phyloP scores from a whole-genome alignment of 1,140 invertebrate genomes.

The Coenobita brevimanus region DNA sequence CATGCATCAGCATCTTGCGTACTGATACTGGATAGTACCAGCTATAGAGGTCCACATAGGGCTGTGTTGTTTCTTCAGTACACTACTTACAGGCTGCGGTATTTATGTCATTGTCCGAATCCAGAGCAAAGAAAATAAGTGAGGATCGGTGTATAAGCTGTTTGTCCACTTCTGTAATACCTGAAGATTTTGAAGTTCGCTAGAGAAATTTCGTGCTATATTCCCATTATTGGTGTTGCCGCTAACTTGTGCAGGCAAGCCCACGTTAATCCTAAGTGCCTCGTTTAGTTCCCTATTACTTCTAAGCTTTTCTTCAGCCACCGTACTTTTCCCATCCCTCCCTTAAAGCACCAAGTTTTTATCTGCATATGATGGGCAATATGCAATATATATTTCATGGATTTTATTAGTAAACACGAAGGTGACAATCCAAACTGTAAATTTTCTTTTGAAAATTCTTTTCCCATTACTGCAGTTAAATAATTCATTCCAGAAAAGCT shows the following conservation, averaged over 20 bases:
- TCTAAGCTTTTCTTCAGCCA: constrained; percentile 6
- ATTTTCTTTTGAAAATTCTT: neutral
- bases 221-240: constrained; percentile 6
- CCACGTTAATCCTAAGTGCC: constrained; percentile 14
- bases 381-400: too few relatives aligned
- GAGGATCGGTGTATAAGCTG: neutral
- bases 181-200: neutral
- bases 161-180: neutral
- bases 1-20: constrained; percentile 28
- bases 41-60: neutral
- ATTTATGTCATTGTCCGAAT: constrained; percentile 1
- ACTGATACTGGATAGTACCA: constrained; percentile 24
- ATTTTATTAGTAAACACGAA: constrained; percentile 22
- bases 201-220: constrained; percentile 8
- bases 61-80: neutral
- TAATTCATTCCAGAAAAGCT: neutral
- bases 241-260: neutral
- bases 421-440: constrained; percentile 2
- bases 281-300: constrained; percentile 26
- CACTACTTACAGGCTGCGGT: neutral
- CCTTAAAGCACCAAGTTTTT: constrained; percentile 12
- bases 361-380: too few relatives aligned
- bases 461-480: neutral
- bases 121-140: neutral
- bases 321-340: constrained; percentile 12